A percentile compares a stretch with the other conserved stretches of the same genome.
These are phyloP conservation scores for Zaprionus lineosus DNA, from an alignment of 2,888 invertebrate genomes.

Conservation along the genomic window DNA sequence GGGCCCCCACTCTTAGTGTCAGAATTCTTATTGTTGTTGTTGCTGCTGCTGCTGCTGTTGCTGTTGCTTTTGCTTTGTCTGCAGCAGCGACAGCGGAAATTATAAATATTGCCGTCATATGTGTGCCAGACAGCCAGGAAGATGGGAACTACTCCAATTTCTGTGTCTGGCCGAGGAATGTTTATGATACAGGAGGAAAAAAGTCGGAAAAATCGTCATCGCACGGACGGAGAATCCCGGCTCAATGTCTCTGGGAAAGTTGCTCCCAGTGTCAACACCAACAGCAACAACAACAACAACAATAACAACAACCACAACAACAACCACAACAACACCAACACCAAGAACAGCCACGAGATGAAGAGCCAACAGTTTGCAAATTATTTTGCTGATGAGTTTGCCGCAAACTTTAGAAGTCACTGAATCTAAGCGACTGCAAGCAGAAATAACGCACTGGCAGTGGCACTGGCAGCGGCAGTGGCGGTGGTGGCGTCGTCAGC, in stretches of 20 bases:
- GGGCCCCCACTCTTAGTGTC: too few relatives aligned
- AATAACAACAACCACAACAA: neutral
- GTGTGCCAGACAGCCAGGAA: constrained; percentile 54
- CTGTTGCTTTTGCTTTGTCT: constrained; percentile 54
- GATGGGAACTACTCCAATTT: constrained; percentile 41
- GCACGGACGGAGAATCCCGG: constrained; percentile 22
- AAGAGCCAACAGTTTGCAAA: constrained; percentile 44
- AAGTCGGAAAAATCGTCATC: constrained; percentile 33
- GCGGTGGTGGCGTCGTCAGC: too few relatives aligned
- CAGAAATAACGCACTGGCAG: constrained; percentile 5
- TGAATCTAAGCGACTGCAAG: constrained; percentile 46
- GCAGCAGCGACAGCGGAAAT: constrained; percentile 60
- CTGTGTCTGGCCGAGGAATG: constrained; percentile 26
- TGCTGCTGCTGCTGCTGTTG: constrained; percentile 12
- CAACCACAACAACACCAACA: neutral
- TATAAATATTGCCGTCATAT: constrained; percentile 75
- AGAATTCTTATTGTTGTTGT: constrained; percentile 30
- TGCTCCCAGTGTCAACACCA: constrained; percentile 31
- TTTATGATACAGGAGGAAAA: constrained; percentile 35
- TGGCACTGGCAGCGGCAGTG: too few relatives aligned
- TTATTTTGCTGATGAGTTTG: constrained; percentile 61
- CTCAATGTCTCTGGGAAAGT: constrained; percentile 54
- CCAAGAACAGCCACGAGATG: constrained; percentile 1
- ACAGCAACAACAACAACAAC: constrained; percentile 1
- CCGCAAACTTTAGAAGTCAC: constrained; percentile 57